Base-by-base conservation (phyloP, 2,888 invertebrate species). In the Epistrophella euchroma region DNA sequence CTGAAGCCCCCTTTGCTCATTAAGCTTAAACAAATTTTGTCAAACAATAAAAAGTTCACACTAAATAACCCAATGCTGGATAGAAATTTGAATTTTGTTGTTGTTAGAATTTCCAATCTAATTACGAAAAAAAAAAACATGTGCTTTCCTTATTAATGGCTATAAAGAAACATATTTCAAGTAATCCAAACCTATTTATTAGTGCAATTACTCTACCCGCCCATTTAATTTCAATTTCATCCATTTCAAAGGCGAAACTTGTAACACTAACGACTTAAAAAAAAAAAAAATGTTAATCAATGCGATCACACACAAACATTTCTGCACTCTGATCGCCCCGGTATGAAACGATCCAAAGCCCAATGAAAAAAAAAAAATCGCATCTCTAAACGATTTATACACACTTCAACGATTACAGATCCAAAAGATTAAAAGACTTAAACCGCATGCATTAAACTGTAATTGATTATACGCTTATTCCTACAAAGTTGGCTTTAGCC, bases 371-470 rank as follows among this genome's bases (percentile, higher is more conserved):
- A 13, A 52, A 52, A 68, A 68, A 68, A 50, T 52, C 68, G 37
- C 35, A 56, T 62, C 71, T 77, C 52, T 43, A 60, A 60, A 40
- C 60, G 50, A 70, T 64, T 50, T 72, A 68, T 19, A 72, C 71
- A 68, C 68, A 68, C 68, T 68, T 52, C 55, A 72, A 85, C 60
- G 72, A 60, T 35, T 60, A 60, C 60, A 68, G 72, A 76, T 80
- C 58, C 66, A 72, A 71, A 70, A 77, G 76, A 85, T 85, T 81
- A 77, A 81, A 73, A 55, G 76, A 85, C 22, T 68, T 28, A 17
- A 62, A 76, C 85, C 74, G 80, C 72, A 52, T 73, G 70, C 60
- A 82, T 86, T 86, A 82, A 50, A 50, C 74, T 78, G 77, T 77
- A 73, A 86, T 77, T 78, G 74, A 86, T 82, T 85, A 80, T 72